Evolutionary conservation across 2,888 invertebrate genomes (phyloP).

Genomic region (Agrilus mali): DNA sequence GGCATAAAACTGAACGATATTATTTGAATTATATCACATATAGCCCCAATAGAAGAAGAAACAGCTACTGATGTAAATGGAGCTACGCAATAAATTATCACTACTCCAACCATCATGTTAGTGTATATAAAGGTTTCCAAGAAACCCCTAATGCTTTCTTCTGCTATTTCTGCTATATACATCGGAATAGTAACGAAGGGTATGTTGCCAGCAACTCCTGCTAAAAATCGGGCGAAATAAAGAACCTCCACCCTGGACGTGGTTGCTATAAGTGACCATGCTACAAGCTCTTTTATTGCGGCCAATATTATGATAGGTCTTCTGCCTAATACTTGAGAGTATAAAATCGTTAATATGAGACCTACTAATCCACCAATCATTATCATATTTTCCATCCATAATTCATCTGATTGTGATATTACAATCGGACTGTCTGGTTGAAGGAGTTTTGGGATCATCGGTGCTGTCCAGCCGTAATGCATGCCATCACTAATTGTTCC

Average conservation of each 20-base stretch:
- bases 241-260: constrained; percentile 23
- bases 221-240: constrained; percentile 26
- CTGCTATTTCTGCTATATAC: constrained; percentile 32
- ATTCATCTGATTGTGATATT: constrained; percentile 18
- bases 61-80: constrained; percentile 26
- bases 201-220: constrained; percentile 30
- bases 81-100: constrained; percentile 28
- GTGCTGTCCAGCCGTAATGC: constrained; percentile 31
- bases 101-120: constrained; percentile 29
- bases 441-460: constrained; percentile 25
- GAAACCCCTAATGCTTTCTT: constrained; percentile 29
- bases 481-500: constrained; percentile 31
- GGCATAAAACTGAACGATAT: constrained; percentile 28
- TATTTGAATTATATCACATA: constrained; percentile 21
- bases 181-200: constrained; percentile 31
- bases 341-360: constrained; percentile 17
- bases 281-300: constrained; percentile 21
- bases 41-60: constrained; percentile 24
- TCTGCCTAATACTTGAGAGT: constrained; percentile 1
- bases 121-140: constrained; percentile 30
- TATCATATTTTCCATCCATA: constrained; percentile 20
- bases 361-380: constrained; percentile 22
- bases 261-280: constrained; percentile 27
- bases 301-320: constrained; percentile 24
- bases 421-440: constrained; percentile 20